Evolutionary conservation across 2,113 vertebrate species (phyloP).

Genomic region (Brachyistius frenatus): DNA sequence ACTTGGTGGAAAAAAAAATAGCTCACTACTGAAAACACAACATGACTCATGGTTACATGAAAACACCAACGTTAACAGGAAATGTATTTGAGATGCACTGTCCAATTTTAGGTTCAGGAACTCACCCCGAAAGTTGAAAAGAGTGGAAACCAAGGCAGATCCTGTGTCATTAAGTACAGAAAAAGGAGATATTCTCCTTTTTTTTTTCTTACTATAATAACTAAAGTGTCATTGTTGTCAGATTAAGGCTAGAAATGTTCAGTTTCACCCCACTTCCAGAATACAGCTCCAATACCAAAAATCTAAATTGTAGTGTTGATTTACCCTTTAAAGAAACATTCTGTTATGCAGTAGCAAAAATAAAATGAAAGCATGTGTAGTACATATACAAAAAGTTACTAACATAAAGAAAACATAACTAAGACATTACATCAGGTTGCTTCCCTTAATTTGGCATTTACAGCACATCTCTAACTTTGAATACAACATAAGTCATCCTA

Average conservation of each 20-base stretch:
- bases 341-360: not conserved
- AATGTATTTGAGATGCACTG: too few relatives aligned
- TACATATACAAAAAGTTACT: constrained; percentile 33
- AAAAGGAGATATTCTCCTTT: too few relatives aligned
- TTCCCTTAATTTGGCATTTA: constrained; percentile 38
- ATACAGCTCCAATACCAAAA: not conserved
- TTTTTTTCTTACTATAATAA: too few relatives aligned
- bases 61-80: too few relatives aligned
- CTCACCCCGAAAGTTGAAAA: too few relatives aligned
- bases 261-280: too few relatives aligned
- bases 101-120: too few relatives aligned
- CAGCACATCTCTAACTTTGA: constrained; percentile 24
- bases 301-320: constrained; percentile 28
- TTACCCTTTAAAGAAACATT: constrained; percentile 41
- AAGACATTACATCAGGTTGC: constrained; percentile 2
- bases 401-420: constrained; percentile 37
- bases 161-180: too few relatives aligned
- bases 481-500: constrained; percentile 9
- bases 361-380: constrained; percentile 45
- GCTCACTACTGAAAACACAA: not conserved
- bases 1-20: not conserved
- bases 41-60: not conserved
- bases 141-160: too few relatives aligned
- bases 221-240: too few relatives aligned
- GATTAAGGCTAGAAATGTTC: too few relatives aligned